Conservation (phyloP, 92 coral and sea anemone species). For the Phenganax stokvisi region DNA sequence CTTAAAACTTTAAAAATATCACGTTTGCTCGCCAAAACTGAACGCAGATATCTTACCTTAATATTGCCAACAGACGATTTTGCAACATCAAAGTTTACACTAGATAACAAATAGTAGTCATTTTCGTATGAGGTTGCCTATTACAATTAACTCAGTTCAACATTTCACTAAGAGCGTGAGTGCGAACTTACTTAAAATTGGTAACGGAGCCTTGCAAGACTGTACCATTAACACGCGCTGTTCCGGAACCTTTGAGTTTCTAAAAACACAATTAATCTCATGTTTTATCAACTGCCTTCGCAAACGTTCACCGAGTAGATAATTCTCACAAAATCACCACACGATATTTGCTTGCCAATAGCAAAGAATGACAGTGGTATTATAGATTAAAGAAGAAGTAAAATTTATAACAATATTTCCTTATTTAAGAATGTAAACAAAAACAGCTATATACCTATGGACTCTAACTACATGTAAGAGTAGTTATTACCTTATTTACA, state of each 20-base stretch:
- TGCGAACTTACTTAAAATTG: background rate
- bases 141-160: background rate
- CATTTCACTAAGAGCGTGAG: background rate
- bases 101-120: constrained; percentile 2
- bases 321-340: too few relatives aligned
- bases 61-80: constrained; percentile 78
- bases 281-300: background rate
- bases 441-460: too few relatives aligned
- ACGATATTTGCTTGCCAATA: too few relatives aligned
- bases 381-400: too few relatives aligned
- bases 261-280: constrained; percentile 13
- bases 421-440: too few relatives aligned
- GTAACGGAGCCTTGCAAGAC: constrained; percentile 27
- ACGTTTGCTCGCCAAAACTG: background rate
- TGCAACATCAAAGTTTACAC: constrained; percentile 46
- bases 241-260: constrained; percentile 62
- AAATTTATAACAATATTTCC: too few relatives aligned
- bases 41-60: constrained; percentile 46
- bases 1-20: background rate
- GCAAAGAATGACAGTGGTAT: too few relatives aligned
- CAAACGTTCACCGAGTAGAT: background rate
- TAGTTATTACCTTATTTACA: too few relatives aligned
- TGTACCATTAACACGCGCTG: constrained; percentile 56
- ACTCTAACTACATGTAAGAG: too few relatives aligned
- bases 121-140: background rate